Evolutionary conservation across 2,797 vertebrate genomes (phyloP).

Genomic region (Pseudomugil gertrudae): DNA sequence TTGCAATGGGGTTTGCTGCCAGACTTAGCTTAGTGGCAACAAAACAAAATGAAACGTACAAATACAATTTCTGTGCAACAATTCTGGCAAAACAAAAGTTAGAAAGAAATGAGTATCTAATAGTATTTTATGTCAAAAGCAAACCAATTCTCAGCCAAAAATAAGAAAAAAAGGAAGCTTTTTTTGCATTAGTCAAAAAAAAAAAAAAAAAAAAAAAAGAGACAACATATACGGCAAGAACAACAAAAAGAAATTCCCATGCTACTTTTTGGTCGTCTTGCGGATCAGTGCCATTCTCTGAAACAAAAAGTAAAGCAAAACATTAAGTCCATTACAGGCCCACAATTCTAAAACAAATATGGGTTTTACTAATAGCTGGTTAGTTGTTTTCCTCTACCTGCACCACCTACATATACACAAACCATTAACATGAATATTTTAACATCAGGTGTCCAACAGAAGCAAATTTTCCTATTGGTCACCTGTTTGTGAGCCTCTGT

Average conservation of each 20-base stretch:
- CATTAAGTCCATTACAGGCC: background rate
- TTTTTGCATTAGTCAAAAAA: constrained; percentile 25
- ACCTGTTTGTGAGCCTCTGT: constrained; percentile 99
- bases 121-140: constrained; percentile 40
- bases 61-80: constrained; percentile 42
- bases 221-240: constrained; percentile 33
- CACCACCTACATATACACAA: background rate
- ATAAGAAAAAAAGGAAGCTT: constrained; percentile 8
- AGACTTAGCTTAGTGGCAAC: constrained; percentile 50
- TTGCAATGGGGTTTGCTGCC: constrained; percentile 52
- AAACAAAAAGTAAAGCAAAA: constrained; percentile 58
- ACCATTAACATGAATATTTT: background rate
- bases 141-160: constrained; percentile 30
- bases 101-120: constrained; percentile 42
- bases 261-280: constrained; percentile 99
- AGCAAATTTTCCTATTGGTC: constrained; percentile 4
- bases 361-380: background rate
- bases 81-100: constrained; percentile 57
- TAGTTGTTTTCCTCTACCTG: background rate
- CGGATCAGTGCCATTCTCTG: constrained; percentile 99
- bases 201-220: constrained; percentile 28
- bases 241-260: constrained; percentile 37
- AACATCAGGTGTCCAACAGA: background rate
- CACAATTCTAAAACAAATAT: background rate
- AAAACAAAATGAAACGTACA: constrained; percentile 45